A percentile compares a stretch with the other conserved stretches of the same genome.
Evolutionary conservation across 2,888 invertebrate species (phyloP).

Genomic region (Drosophila hamatofila): DNA sequence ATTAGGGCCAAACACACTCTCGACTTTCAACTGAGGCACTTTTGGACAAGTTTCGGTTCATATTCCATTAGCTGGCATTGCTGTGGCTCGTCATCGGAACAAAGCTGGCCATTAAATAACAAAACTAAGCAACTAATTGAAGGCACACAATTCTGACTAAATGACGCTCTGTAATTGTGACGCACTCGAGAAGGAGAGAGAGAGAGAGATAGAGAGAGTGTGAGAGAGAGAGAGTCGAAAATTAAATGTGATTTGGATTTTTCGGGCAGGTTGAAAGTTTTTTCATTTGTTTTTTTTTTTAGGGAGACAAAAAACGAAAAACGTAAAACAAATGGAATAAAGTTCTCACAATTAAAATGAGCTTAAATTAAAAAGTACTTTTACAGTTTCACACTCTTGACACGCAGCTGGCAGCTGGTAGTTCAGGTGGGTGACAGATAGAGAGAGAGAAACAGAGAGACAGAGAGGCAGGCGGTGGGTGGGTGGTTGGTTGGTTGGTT

Average conservation of each 20-base stretch:
- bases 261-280: conserved; percentile 5
- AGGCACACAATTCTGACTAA: conserved; percentile 61
- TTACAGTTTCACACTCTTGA: conserved; percentile 74
- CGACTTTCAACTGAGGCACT: background rate
- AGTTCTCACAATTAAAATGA: conserved; percentile 80
- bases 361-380: conserved; percentile 79
- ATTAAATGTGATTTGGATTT: conserved; percentile 54
- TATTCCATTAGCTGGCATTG: background rate
- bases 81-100: background rate
- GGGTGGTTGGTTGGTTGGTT: background rate
- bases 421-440: background rate
- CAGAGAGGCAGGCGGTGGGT: background rate
- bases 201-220: too few species aligned
- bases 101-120: conserved; percentile 32
- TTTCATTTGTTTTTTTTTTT: background rate
- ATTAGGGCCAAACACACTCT: background rate
- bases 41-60: background rate
- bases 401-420: conserved; percentile 27
- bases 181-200: background rate
- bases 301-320: background rate
- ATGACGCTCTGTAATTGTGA: conserved; percentile 52
- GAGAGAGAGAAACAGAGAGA: too few species aligned
- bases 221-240: conserved; percentile 26
- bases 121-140: conserved; percentile 58
- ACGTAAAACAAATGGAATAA: conserved; percentile 64